Evolutionary conservation across 2,888 invertebrate genomes (phyloP).

Genomic region (Harmothoe impar): DNA sequence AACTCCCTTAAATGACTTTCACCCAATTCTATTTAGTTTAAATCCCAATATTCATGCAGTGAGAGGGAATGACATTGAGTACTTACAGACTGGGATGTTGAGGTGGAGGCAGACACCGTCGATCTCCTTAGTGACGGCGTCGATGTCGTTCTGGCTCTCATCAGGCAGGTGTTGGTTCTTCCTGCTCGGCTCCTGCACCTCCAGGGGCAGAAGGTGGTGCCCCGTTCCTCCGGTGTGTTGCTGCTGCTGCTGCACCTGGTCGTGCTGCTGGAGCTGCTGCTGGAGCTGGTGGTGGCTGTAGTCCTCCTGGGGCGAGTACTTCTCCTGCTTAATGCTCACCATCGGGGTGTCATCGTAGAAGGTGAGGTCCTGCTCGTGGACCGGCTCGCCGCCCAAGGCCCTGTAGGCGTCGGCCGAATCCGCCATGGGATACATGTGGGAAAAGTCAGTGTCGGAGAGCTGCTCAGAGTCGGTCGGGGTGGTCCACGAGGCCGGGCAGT

Average conservation of each 20-base stretch:
- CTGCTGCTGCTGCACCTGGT: not conserved
- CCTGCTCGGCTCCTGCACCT: not conserved
- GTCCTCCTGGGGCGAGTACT: slow-evolving; percentile 1
- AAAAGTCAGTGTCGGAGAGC: not conserved
- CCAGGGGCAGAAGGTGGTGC: not conserved
- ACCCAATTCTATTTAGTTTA: too few species aligned
- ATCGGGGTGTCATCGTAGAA: slow-evolving; percentile 31
- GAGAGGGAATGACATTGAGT: not conserved
- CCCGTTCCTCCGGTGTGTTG: not conserved
- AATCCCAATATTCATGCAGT: too few species aligned
- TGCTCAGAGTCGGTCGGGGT: not conserved
- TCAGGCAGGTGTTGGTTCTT: not conserved
- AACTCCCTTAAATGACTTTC: too few species aligned
- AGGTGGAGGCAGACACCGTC: slow-evolving; percentile 26
- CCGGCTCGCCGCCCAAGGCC: not conserved
- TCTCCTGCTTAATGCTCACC: slow-evolving; percentile 24
- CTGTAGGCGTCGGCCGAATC: slow-evolving; percentile 26
- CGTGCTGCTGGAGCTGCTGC: not conserved
- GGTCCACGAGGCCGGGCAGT: slow-evolving; percentile 8
- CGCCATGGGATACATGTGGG: slow-evolving; percentile 37
- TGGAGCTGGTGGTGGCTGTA: not conserved
- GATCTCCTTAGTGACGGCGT: slow-evolving; percentile 30
- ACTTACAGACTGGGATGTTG: slow-evolving; percentile 58
- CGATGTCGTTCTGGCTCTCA: not conserved
- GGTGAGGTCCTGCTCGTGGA: slow-evolving; percentile 33